Evolutionary conservation across 2,888 invertebrate genomes (phyloP).

Genomic region (Agonopterix arenella): DNA sequence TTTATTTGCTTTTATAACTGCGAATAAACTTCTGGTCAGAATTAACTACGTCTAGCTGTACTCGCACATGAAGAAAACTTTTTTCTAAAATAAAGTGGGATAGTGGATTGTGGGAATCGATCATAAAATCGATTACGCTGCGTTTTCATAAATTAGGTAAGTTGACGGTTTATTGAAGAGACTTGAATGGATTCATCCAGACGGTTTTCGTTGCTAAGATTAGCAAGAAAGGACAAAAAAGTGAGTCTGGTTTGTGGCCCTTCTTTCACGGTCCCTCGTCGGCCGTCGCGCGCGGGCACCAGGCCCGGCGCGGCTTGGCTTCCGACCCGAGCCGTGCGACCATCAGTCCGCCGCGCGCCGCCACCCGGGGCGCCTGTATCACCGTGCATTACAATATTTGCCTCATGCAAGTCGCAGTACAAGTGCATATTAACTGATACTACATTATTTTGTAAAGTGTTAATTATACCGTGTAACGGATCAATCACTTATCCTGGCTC

Average conservation of each 20-base stretch:
- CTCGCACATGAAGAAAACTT: too few species aligned
- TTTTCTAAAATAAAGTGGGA: background rate
- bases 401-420: conserved; percentile 37
- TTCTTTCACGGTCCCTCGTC: conserved; percentile 53
- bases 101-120: conserved; percentile 5
- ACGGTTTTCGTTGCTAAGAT: conserved; percentile 61
- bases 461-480: conserved; percentile 33
- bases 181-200: conserved; percentile 36
- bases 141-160: background rate
- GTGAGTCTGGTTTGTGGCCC: conserved; percentile 52
- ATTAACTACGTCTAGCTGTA: too few species aligned
- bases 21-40: background rate
- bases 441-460: conserved; percentile 43
- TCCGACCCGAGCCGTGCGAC: conserved; percentile 22
- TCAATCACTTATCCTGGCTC: conserved; percentile 39
- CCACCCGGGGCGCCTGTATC: conserved; percentile 41
- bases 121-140: conserved; percentile 1
- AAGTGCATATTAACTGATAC: conserved; percentile 43
- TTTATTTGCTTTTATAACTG: background rate
- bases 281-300: conserved; percentile 7
- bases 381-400: conserved; percentile 32
- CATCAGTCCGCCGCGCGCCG: conserved; percentile 55
- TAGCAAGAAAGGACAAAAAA: conserved; percentile 58
- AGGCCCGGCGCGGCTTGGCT: conserved; percentile 26
- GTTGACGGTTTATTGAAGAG: background rate